phyloP scores from a whole-genome alignment of 2,797 vertebrate genomes.

The Mus caroli region DNA sequence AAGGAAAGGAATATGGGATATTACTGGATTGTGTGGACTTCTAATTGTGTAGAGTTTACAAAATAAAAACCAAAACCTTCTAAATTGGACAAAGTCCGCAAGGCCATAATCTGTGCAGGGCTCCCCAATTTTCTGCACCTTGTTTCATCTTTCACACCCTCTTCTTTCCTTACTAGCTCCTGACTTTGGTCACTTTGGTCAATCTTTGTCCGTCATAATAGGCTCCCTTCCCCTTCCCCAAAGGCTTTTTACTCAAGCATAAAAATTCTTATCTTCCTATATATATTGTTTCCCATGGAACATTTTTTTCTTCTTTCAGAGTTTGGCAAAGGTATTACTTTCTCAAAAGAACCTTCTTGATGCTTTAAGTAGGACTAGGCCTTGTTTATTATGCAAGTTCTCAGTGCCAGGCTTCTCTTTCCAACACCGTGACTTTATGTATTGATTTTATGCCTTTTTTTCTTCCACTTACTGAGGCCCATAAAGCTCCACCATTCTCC shows the following conservation, averaged over 20 bases:
- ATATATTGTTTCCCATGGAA: background rate
- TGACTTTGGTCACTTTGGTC: background rate
- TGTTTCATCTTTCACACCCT: background rate
- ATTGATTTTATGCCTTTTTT: background rate
- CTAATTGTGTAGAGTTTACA: background rate
- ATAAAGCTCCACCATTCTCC: background rate
- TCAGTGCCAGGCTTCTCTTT: background rate
- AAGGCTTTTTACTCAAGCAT: background rate
- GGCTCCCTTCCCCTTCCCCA: background rate
- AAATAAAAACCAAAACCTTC: background rate
- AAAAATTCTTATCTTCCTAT: background rate
- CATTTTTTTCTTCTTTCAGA: slow-evolving; percentile 15
- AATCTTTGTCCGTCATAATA: background rate
- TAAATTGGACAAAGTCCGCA: background rate
- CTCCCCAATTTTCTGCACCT: background rate
- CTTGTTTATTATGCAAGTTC: background rate
- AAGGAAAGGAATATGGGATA: background rate
- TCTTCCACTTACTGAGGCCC: background rate
- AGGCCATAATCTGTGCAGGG: background rate
- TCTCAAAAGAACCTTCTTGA: slow-evolving; percentile 2
- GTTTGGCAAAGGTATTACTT: background rate
- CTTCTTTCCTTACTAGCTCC: background rate
- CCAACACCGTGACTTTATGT: background rate
- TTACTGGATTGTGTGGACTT: background rate
- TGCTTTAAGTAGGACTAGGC: background rate